Conservation (phyloP, 2,113 vertebrate genomes). For the Rana temporaria region DNA sequence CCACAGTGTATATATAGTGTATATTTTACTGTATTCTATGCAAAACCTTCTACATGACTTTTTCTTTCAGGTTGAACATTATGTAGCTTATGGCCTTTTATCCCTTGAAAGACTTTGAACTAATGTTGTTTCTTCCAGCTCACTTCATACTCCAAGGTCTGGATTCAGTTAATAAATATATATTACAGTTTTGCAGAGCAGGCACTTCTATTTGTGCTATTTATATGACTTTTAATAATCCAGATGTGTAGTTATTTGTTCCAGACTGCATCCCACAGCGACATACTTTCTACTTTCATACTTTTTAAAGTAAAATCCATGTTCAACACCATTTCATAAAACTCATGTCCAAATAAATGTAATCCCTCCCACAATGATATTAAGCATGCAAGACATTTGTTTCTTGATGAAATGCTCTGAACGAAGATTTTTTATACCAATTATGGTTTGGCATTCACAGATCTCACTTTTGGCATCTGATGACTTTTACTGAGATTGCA, state of each 20-base stretch:
- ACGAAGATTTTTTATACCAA: too few species aligned
- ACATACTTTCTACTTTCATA: not conserved
- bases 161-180: conserved; percentile 43
- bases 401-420: too few species aligned
- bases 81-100: not conserved
- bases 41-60: too few species aligned
- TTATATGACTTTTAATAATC: conserved; percentile 48
- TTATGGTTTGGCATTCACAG: too few species aligned
- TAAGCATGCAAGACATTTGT: too few species aligned
- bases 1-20: too few species aligned
- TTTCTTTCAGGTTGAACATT: too few species aligned
- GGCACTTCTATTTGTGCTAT: conserved; percentile 47
- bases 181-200: conserved; percentile 41
- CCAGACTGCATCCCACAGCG: conserved; percentile 36
- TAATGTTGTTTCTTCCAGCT: conserved; percentile 2
- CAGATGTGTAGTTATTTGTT: conserved; percentile 56
- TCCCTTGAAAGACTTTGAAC: not conserved
- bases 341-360: not conserved
- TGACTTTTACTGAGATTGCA: too few species aligned
- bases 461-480: too few species aligned
- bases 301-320: conserved; percentile 26
- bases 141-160: conserved; percentile 14
- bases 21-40: too few species aligned
- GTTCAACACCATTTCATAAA: not conserved
- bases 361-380: too few species aligned